These are phyloP conservation scores for Platorchestia sp. DNA, from an alignment of 1,140 invertebrate genomes.

Conservation along the genomic window DNA sequence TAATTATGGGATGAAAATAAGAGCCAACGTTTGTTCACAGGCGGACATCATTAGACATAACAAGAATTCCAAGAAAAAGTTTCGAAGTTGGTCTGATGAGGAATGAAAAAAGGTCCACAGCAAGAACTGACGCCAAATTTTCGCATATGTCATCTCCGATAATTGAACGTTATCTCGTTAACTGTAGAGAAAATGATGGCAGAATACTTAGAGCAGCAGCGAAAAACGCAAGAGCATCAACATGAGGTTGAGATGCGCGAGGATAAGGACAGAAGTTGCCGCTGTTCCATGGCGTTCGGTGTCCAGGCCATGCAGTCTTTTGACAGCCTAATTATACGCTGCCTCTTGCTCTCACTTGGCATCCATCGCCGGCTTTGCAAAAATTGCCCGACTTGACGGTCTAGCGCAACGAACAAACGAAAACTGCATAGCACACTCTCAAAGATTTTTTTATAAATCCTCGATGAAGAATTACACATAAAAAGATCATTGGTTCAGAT, in stretches of 20 bases:
- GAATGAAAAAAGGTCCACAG: not conserved
- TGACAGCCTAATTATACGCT: slow-evolving; percentile 5
- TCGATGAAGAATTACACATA: not conserved
- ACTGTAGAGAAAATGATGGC: not conserved
- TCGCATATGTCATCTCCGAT: not conserved
- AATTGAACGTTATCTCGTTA: slow-evolving; percentile 9
- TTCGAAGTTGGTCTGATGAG: not conserved
- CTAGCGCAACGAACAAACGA: not conserved
- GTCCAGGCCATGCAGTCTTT: not conserved
- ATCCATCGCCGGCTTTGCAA: not conserved
- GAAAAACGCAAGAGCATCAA: not conserved
- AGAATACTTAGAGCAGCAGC: not conserved
- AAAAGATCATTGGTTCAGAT: not conserved
- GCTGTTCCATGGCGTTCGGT: not conserved
- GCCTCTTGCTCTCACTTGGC: not conserved
- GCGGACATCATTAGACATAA: not conserved
- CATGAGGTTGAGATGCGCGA: not conserved
- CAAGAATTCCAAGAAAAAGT: not conserved
- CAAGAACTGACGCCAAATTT: not conserved
- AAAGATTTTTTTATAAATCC: not conserved
- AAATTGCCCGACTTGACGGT: not conserved
- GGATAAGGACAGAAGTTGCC: slow-evolving; percentile 5
- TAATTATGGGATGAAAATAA: not conserved
- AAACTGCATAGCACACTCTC: not conserved
- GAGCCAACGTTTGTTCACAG: not conserved